phyloP scores from a whole-genome alignment of 2,888 invertebrate genomes.

The Apantesis nais region DNA sequence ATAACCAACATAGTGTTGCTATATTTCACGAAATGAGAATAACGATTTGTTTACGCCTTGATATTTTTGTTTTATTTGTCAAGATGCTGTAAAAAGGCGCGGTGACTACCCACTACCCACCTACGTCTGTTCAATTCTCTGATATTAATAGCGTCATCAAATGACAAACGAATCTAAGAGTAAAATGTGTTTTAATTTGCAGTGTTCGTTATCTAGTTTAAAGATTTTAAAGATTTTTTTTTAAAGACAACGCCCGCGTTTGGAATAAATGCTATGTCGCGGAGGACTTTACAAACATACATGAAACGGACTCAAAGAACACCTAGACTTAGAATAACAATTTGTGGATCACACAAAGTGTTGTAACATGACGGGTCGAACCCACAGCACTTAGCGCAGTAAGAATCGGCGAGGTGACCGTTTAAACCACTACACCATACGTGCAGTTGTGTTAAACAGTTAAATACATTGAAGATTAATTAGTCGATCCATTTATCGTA shows the following conservation, averaged over 20 bases:
- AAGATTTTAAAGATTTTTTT: not conserved
- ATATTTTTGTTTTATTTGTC: constrained; percentile 54
- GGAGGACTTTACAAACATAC: no score
- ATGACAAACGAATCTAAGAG: constrained; percentile 6
- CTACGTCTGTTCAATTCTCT: constrained; percentile 23
- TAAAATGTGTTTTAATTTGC: not conserved
- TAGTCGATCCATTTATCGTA: not conserved
- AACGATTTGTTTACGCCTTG: constrained; percentile 64
- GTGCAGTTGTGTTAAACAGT: no score
- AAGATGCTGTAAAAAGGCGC: constrained; percentile 25
- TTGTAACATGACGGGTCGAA: no score
- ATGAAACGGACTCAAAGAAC: no score
- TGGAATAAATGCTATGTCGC: no score
- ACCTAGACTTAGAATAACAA: no score
- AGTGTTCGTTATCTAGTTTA: not conserved
- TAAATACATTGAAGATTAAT: not conserved
- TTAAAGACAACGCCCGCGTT: no score
- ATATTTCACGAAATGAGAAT: constrained; percentile 56
- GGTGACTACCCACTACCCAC: constrained; percentile 23
- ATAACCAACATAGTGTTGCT: constrained; percentile 49
- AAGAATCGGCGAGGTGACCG: no score
- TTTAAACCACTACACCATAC: no score
- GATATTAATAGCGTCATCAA: constrained; percentile 8
- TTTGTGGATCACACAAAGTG: no score
- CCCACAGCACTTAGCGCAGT: no score